phyloP scores from a whole-genome alignment of 2,888 invertebrate species.

The Orthonevra nobilis region DNA sequence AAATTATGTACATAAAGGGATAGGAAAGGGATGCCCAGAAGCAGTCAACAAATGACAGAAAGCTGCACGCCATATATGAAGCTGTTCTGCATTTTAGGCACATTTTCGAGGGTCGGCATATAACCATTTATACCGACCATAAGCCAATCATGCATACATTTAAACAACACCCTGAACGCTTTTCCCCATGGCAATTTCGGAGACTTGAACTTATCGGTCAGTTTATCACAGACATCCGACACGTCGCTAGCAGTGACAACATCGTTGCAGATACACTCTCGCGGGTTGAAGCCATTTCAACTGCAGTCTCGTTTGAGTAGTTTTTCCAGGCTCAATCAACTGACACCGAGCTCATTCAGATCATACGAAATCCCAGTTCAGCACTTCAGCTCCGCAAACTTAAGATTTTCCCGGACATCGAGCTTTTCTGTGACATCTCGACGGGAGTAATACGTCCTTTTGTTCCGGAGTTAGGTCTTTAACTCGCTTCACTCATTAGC shows the following conservation, averaged over 20 bases:
- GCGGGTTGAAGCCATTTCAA: not conserved
- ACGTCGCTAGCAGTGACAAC: not conserved
- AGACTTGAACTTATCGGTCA: not conserved
- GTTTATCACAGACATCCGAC: not conserved
- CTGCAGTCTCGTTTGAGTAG: not conserved
- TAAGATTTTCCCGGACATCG: not conserved
- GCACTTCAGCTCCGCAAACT: not conserved
- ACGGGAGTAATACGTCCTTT: slow-evolving; percentile 3
- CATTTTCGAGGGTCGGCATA: not conserved
- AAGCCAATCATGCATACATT: not conserved
- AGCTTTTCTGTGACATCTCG: slow-evolving; percentile 8
- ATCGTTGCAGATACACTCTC: not conserved
- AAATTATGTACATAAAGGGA: too few species aligned
- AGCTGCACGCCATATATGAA: slow-evolving; percentile 12
- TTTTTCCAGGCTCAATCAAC: not conserved
- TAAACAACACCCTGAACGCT: not conserved
- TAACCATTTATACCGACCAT: not conserved
- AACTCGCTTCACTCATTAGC: slow-evolving; percentile 3
- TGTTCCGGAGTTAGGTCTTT: not conserved
- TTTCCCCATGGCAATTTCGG: not conserved
- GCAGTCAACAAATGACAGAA: slow-evolving; percentile 19
- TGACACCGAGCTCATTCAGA: not conserved
- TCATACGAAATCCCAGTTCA: not conserved
- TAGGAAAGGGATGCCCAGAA: too few species aligned
- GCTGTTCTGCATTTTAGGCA: slow-evolving; percentile 1